Evolutionary conservation across 1,140 invertebrate genomes (phyloP), one percentile per base, ranked within the genome.

Genomic region (Meteorus sp.): DNA sequence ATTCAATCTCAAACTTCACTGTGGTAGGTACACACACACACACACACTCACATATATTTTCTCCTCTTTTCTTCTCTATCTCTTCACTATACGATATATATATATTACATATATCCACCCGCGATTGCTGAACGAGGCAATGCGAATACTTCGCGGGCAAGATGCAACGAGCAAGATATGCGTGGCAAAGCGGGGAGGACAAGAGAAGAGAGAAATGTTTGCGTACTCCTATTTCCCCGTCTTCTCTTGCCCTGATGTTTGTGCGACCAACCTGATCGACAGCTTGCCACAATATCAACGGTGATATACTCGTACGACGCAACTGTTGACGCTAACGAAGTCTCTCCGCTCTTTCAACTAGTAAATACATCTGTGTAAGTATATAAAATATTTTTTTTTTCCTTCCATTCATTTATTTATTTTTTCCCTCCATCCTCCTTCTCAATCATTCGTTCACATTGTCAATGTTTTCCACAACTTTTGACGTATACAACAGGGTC

Each of bases 251-350:
- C 15, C 7, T 43, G 17, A 19, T 25, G n/a, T 7, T 22, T 17
- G 13, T 19, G 15, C 11, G n/a, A 25, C 48, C 17, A 52, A 44
- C 39, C 56, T 59, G 56, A 59, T 52, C 33, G 56, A 59, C 56
- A 59, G 56, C 39, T 59, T 33, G 47, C 37, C 56, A 50, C 48
- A 57, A 59, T 52, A 52, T 51, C 39, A 37, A 22, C 22, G 15
- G 56, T 58, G 56, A 58, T 51, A 41, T 58, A 58, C 47, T 50
- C 33, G 47, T 23, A 15, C 37, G 33, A 20, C 20, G 51, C 43
- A 31, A 33, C 37, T 17, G 41, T 48, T 60, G 61, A 62, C 56
- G 29, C 51, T 59, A 62, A 62, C 61, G 55, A 57, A 56, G 35
- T 41, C 61, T 50, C 39, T n/a, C n/a, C n/a, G 13, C 25, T 45